Evolutionary conservation across 2,113 vertebrate genomes (phyloP).

Genomic region (Thryonomys swinderianus): DNA sequence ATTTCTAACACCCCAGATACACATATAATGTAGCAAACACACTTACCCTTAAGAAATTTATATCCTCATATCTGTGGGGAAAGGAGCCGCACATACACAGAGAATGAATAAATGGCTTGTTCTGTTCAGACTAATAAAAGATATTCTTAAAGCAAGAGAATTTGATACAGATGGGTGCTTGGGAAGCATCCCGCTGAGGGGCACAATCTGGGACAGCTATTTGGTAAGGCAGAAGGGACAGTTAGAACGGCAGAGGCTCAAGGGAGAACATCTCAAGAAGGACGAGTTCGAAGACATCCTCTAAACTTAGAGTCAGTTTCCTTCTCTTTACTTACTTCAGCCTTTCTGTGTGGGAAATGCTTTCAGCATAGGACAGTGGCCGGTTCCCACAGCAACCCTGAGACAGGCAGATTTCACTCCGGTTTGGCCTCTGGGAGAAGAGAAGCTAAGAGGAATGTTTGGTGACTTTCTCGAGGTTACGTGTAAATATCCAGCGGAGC

Average conservation of each 20-base stretch:
- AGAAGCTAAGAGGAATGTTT: not conserved
- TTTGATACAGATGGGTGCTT: not conserved
- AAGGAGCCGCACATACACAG: not conserved
- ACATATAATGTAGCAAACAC: not conserved
- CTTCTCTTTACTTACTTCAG: not conserved
- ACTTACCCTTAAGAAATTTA: not conserved
- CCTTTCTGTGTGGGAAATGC: not conserved
- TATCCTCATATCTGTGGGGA: not conserved
- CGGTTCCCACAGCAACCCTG: not conserved
- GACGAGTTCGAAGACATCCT: not conserved
- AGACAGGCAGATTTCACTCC: not conserved
- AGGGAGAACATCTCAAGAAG: not conserved
- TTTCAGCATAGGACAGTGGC: not conserved
- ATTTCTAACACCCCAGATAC: not conserved
- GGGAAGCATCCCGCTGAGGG: not conserved
- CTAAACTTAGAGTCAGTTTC: not conserved
- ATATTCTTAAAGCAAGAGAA: not conserved
- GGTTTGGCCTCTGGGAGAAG: not conserved
- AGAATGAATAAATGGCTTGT: not conserved
- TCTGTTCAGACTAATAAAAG: conserved; percentile 18
- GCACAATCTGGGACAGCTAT: not conserved
- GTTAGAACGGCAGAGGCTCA: not conserved
- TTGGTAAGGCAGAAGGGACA: not conserved
- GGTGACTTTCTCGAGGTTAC: not conserved
- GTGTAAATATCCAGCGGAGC: not conserved